Evolutionary conservation across 2,888 invertebrate genomes (phyloP), one percentile per base, ranked within the genome.

Genomic region (Drosophila borborema): DNA sequence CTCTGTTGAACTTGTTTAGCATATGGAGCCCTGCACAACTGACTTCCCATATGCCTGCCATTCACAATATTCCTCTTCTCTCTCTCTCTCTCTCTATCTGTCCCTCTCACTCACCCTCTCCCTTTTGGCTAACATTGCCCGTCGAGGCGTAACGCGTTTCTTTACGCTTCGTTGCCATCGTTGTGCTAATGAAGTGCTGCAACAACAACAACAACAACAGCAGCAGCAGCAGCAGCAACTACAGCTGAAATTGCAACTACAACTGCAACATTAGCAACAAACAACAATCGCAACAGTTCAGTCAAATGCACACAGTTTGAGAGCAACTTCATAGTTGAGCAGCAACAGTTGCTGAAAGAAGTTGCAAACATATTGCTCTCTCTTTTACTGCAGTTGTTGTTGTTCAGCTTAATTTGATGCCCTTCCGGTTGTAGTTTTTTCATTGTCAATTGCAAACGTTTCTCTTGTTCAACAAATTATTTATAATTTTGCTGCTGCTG

Each of bases 171-270:
- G 90, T 72, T 86, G 88, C 82, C 76, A 58, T 55, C 74, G 64
- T 60, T 77, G 76, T 85, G 80, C 80, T 89, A 86, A 86, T 86
- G 86, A 86, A 90, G 76, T 86, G 82, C 85, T 73, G 55, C 79
- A 86, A 70, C 75, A 84, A 61, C 72, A 72, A 84, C 40, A 41
- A 54, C 72, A 74, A 41, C 69, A 66, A 9, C 65, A 66, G 8
- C 64, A 59, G 5, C 75, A 59, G 6, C 53, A 56, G 31, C 59
- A 46, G 14, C 48, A 67, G 18, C 76, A 63, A 8, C 64, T 54
- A 20, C 76, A 59, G 12, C 65, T 54, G 41, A 69, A 65, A 61
- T 62, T 59, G 56, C 71, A 74, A 56, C 36, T 53, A 36, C 73
- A 77, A 56, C 58, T 71, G 59, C 66, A 69, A 41, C 65, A 55